Evolutionary conservation across 2,797 vertebrate genomes (phyloP).

Genomic region (Paguma larvata): DNA sequence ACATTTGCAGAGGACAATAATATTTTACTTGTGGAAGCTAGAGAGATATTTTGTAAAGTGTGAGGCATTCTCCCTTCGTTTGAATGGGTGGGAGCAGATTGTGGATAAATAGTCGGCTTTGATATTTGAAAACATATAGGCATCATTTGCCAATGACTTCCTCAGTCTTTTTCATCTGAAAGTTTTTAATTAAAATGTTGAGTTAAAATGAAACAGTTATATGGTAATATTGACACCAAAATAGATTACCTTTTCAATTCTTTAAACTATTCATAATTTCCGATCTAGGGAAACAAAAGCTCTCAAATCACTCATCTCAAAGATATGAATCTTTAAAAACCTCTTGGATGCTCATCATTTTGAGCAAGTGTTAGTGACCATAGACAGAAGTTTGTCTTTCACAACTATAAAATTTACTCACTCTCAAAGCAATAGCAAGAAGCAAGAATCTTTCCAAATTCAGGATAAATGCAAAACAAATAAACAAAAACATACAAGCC

Average conservation of each 20-base stretch:
- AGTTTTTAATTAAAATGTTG: not conserved
- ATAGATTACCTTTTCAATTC: not conserved
- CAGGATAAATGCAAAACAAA: not conserved
- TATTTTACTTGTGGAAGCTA: slow-evolving; percentile 61
- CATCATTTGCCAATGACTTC: not conserved
- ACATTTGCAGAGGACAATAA: slow-evolving; percentile 52
- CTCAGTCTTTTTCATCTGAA: not conserved
- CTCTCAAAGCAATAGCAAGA: not conserved
- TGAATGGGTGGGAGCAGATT: not conserved
- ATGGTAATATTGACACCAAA: not conserved
- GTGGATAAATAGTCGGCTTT: slow-evolving; percentile 23
- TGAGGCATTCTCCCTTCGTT: not conserved
- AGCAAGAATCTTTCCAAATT: not conserved
- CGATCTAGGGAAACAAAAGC: not conserved
- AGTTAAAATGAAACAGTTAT: not conserved
- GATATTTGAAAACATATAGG: not conserved
- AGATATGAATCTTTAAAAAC: not conserved
- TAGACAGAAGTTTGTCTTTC: slow-evolving; percentile 45
- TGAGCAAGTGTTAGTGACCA: not conserved
- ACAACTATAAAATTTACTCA: slow-evolving; percentile 24
- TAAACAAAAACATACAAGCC: not conserved
- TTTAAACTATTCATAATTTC: not conserved
- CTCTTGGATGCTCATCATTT: not conserved
- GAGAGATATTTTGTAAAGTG: not conserved
- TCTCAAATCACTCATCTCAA: not conserved